phyloP scores from a whole-genome alignment of 2,888 invertebrate genomes.

The Acronicta leporina region DNA sequence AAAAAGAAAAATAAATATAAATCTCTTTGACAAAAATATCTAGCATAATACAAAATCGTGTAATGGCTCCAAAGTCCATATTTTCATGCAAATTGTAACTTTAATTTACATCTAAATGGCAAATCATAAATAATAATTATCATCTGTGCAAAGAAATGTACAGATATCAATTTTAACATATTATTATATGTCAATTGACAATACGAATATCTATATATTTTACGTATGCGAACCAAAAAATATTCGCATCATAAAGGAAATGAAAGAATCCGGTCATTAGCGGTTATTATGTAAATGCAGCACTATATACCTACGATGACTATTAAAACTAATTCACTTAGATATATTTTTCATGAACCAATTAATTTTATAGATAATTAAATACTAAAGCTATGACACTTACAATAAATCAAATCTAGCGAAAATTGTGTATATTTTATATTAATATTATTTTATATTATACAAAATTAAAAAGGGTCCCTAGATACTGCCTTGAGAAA shows the following conservation, averaged over 20 bases:
- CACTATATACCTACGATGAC: too few relatives aligned
- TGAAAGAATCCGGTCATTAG: constrained; percentile 1
- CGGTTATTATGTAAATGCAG: background rate
- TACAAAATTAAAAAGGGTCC: too few relatives aligned
- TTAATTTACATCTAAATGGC: constrained; percentile 2
- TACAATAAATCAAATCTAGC: too few relatives aligned
- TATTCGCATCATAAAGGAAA: background rate
- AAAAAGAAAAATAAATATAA: constrained; percentile 10
- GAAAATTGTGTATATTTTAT: too few relatives aligned
- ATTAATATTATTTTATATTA: too few relatives aligned
- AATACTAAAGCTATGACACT: too few relatives aligned
- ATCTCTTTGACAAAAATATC: constrained; percentile 8
- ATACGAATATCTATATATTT: too few relatives aligned
- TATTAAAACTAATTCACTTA: background rate
- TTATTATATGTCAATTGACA: too few relatives aligned
- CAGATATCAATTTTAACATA: too few relatives aligned
- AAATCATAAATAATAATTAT: constrained; percentile 1
- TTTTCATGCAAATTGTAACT: background rate
- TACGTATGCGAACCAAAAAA: background rate
- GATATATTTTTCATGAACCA: too few relatives aligned
- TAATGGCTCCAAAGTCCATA: background rate
- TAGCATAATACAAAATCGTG: background rate
- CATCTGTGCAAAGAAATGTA: constrained; percentile 17
- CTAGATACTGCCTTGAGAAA: too few relatives aligned
- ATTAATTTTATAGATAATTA: too few relatives aligned